A percentile compares a stretch with the other conserved stretches of the same genome.
phyloP scores from a whole-genome alignment of 2,113 vertebrate genomes.

The Gopherus evgoodei region DNA sequence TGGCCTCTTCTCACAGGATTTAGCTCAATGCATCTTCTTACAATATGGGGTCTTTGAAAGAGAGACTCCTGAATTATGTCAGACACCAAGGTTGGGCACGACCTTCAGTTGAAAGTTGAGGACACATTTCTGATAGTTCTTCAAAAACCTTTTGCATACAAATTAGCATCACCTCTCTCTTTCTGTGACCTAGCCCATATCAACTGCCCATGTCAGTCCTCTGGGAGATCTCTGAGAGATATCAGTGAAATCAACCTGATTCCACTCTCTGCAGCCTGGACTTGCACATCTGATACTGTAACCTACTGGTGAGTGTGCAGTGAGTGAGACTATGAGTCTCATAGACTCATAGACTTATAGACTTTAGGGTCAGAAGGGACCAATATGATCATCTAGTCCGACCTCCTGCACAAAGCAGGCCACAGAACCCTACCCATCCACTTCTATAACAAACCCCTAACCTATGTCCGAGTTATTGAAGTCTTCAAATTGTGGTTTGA shows the following conservation, averaged over 20 bases:
- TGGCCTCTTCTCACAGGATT: background rate
- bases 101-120: background rate
- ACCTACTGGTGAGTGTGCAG: background rate
- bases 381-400: no score
- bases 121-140: background rate
- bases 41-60: background rate
- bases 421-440: no score
- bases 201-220: background rate
- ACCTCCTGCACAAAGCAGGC: no score
- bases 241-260: background rate
- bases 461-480: no score
- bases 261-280: no score
- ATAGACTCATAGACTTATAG: no score
- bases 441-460: no score
- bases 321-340: background rate
- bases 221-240: background rate
- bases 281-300: background rate
- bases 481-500: no score
- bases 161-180: background rate
- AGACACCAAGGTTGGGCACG: background rate
- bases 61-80: background rate
- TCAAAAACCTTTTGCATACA: background rate
- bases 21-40: background rate
- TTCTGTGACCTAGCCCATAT: background rate
- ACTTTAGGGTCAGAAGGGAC: no score